Evolutionary conservation across 2,797 vertebrate genomes (phyloP), one percentile per base, ranked within the genome.

Genomic region (Silurus lanzhouensis): DNA sequence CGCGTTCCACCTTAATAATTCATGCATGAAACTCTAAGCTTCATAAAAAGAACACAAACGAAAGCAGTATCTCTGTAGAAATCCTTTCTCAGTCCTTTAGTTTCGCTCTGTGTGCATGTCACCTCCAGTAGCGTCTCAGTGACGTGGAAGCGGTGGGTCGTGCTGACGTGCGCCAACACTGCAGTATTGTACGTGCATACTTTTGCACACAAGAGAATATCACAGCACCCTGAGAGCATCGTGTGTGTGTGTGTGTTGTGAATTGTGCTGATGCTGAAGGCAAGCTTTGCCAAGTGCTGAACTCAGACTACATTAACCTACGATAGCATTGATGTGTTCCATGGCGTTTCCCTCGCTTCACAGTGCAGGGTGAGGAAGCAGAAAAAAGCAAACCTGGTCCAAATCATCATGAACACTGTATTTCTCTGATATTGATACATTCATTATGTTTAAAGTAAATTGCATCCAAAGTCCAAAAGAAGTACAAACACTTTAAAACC

Each of bases 251-350:
- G 44, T 52, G 90, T 85, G 87, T 44, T 94, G 92, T 94, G 64
- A 86, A 90, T 92, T 91, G 92, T 92, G 88, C 89, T 83, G 88
- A 92, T 84, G 61, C 83, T 89, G 85, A 84, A 12, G 84, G 90
- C 92, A 93, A 93, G 90, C 90, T 93, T 93, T 92, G 92, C 90
- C 92, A 93, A 92, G 91, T 87, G 79, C 84, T 90, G 88, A 80
- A 87, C 90, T 93, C 92, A 91, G 91, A 93, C 87, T 89, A 84
- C 76, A 85, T 90, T 92, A 88, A 88, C 87, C 90, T 86, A 71
- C 82, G 61, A 63, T 64, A 82, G 77, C 85, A 84, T n/a, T 25
- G 31, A 44, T 31, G 38, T 38, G 38, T 38, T 38, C 38, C 38
- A 38, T 38, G 74, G 74, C 17, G n/a, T 75, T 31, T 46, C 38